Percentiles rank a stretch among this genome's conserved stretches.
Conservation (phyloP, 2,113 vertebrate genomes). For the Limnothrissa miodon region DNA sequence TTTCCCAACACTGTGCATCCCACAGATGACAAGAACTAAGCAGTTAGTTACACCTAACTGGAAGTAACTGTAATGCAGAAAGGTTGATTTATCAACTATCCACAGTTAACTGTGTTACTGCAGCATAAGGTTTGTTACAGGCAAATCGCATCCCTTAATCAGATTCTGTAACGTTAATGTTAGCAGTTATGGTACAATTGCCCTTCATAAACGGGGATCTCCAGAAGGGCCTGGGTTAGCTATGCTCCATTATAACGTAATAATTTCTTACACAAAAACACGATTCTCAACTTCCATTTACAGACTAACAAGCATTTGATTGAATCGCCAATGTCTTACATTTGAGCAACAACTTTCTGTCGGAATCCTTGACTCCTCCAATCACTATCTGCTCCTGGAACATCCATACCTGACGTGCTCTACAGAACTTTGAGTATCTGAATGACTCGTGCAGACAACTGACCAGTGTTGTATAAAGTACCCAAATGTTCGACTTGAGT, state of each 20-base stretch:
- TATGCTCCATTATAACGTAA: neutral
- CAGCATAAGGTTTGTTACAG: neutral
- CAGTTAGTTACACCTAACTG: neutral
- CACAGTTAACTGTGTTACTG: neutral
- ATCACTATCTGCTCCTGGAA: slow-evolving; percentile 85
- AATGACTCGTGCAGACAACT: neutral
- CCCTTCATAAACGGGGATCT: neutral
- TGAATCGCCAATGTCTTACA: slow-evolving; percentile 56
- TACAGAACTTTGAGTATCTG: neutral
- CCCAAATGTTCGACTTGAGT: no score
- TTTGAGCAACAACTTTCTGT: slow-evolving; percentile 95
- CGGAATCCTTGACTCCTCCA: slow-evolving; percentile 91
- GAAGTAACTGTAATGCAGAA: neutral
- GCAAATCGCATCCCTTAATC: neutral
- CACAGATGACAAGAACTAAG: neutral
- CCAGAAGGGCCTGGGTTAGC: neutral
- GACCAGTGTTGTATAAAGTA: no score
- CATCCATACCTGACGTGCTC: slow-evolving; percentile 66
- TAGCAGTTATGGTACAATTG: neutral
- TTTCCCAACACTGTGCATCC: no score
- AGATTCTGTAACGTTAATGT: neutral
- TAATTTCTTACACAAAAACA: neutral
- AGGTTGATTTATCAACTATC: neutral
- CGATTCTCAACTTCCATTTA: no score
- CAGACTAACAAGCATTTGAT: neutral